Percentiles rank a stretch among this genome's conserved stretches.
These are phyloP conservation scores for Artibeus jamaicensis DNA, from an alignment of 2,797 vertebrate species.

Conservation along the genomic window DNA sequence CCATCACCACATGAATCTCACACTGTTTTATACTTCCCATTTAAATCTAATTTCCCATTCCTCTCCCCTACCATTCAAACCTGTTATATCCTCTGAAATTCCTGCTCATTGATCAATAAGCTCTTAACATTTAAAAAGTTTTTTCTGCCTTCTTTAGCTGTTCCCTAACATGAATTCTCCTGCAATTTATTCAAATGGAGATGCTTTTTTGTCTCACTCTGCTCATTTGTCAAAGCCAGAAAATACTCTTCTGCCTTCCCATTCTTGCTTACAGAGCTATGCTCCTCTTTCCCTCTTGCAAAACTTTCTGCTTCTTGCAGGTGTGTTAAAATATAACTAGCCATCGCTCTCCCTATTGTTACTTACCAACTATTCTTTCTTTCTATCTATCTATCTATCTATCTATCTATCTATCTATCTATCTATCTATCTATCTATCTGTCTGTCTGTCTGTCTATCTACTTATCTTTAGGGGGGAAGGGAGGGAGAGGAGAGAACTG, in stretches of 20 bases:
- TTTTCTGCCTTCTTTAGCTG: not conserved
- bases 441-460: no score
- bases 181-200: not conserved
- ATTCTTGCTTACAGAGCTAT: not conserved
- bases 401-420: no score
- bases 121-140: not conserved
- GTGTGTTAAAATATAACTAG: not conserved
- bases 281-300: not conserved
- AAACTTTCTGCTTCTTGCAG: not conserved
- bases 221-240: not conserved
- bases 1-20: not conserved
- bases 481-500: no score
- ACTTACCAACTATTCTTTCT: no score
- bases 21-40: not conserved
- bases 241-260: not conserved
- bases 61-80: not conserved
- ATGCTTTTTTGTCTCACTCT: not conserved
- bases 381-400: no score
- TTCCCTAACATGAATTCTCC: not conserved
- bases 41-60: not conserved
- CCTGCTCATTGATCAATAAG: not conserved
- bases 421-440: no score
- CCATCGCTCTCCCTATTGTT: not conserved
- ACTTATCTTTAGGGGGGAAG: no score
- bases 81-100: constrained; percentile 8